Evolutionary conservation across 2,888 invertebrate genomes (phyloP), one percentile per base, ranked within the genome.

Genomic region (Busseola fusca): DNA sequence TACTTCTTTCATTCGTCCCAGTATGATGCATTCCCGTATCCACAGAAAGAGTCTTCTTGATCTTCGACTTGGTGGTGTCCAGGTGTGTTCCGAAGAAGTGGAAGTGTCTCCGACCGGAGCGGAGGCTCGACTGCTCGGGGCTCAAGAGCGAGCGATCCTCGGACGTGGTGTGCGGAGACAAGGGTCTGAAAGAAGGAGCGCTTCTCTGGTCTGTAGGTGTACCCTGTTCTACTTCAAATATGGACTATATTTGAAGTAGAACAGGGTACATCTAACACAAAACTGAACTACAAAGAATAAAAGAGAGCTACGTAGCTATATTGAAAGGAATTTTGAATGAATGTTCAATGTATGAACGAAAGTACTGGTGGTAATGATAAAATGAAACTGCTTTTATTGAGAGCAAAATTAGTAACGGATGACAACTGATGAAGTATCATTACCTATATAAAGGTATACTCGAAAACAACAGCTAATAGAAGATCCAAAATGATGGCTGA

Each of bases 1-100:
- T 74, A 94, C 94, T 93, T 82, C 90, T 90, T 5, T 93, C 94
- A 82, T 88, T 93, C 66, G 92, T 89, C 5, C 96, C 96, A n/a
- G 95, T 95, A 69, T 95, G 96, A 85, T 96, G 96, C 93, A 96
- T 96, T 40, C 96, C 96, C 0, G 96, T 95, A 62, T 96, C 96
- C 25, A 96, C 96, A 0, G 96, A 96, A 0, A 95, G 87, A 0
- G 96, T 96, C 80, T 96, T 96, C 89, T 96, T 96, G 69, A 96
- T 96, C 81, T 95, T 96, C 0, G 94, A 92, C 68, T 92, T 94
- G 16, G 94, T 94, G 74, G 84, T 93, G 73, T 96, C 96, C 16
- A 95, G 88, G 68, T 96, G 96, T 1, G 92, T 89, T 1, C 96
- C 96, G 67, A 96, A 95, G 86, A 96, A 94, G 75, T 95, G 95